Evolutionary conservation across 2,797 vertebrate genomes (phyloP).

Genomic region (Spea hammondii): DNA sequence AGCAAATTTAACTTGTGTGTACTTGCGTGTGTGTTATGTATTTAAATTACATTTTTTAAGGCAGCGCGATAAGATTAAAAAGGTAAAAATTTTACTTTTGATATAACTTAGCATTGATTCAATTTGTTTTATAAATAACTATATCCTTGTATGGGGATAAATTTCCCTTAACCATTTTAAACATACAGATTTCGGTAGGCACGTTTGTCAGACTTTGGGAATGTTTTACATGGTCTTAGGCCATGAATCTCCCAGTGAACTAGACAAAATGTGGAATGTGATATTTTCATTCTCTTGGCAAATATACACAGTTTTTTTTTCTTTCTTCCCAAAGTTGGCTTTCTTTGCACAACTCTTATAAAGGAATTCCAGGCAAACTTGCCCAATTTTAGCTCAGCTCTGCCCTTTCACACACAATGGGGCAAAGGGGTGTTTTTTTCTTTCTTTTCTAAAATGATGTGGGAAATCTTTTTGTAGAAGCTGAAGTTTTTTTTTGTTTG

Average conservation of each 20-base stretch:
- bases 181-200: no score
- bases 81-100: no score
- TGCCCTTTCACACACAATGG: neutral
- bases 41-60: no score
- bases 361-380: neutral
- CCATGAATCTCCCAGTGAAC: slow-evolving; percentile 18
- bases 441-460: neutral
- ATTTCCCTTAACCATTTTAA: no score
- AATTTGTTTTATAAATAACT: no score
- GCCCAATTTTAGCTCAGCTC: neutral
- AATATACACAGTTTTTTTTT: neutral
- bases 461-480: neutral
- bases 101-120: no score
- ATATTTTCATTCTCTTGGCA: slow-evolving; percentile 6
- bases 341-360: slow-evolving; percentile 5
- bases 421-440: neutral
- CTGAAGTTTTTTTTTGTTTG: neutral
- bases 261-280: slow-evolving; percentile 17
- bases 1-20: no score
- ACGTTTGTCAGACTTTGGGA: neutral
- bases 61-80: no score
- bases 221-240: slow-evolving; percentile 22
- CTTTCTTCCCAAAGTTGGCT: slow-evolving; percentile 35
- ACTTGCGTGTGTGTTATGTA: no score
- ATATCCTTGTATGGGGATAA: no score